Evolutionary conservation across 2,888 invertebrate species (phyloP).

Genomic region (Hirtodrosophila histrioides): DNA sequence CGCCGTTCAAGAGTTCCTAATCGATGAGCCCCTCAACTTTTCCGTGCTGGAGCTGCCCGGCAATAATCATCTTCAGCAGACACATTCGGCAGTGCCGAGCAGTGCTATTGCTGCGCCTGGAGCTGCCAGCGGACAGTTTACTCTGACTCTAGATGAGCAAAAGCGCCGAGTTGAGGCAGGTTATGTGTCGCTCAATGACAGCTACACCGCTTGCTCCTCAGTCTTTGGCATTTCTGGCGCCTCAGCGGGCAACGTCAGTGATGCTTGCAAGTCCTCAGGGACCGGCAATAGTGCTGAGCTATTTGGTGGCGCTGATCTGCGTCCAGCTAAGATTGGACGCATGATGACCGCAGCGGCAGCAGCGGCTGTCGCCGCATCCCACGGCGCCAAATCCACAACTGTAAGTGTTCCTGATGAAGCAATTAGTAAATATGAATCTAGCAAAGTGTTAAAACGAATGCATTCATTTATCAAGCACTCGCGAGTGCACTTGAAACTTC

Average conservation of each 20-base stretch:
- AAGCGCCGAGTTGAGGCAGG: slow-evolving; percentile 79
- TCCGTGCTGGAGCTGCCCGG: slow-evolving; percentile 57
- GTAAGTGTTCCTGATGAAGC: slow-evolving; percentile 42
- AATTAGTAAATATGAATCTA: too few species aligned
- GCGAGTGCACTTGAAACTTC: too few species aligned
- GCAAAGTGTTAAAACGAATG: too few species aligned
- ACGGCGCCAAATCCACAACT: slow-evolving; percentile 55
- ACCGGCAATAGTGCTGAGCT: slow-evolving; percentile 11
- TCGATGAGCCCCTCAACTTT: slow-evolving; percentile 65
- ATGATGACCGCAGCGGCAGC: slow-evolving; percentile 48
- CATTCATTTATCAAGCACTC: too few species aligned
- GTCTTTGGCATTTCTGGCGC: slow-evolving; percentile 55
- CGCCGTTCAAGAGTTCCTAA: slow-evolving; percentile 68
- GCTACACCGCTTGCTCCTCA: slow-evolving; percentile 63
- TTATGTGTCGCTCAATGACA: slow-evolving; percentile 74
- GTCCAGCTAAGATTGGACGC: slow-evolving; percentile 60
- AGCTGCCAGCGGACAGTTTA: slow-evolving; percentile 25
- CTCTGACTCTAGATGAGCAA: slow-evolving; percentile 39
- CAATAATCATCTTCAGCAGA: slow-evolving; percentile 26
- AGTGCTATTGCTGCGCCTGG: slow-evolving; percentile 4
- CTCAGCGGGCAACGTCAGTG: slow-evolving; percentile 7
- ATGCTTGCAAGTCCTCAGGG: slow-evolving; percentile 23
- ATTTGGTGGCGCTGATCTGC: slow-evolving; percentile 33
- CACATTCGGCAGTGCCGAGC: slow-evolving; percentile 2
- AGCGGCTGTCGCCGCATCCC: slow-evolving; percentile 32